A percentile compares a stretch with the other conserved stretches of the same genome.
Evolutionary conservation across 2,888 invertebrate species (phyloP).

Genomic region (Latheticus oryzae): DNA sequence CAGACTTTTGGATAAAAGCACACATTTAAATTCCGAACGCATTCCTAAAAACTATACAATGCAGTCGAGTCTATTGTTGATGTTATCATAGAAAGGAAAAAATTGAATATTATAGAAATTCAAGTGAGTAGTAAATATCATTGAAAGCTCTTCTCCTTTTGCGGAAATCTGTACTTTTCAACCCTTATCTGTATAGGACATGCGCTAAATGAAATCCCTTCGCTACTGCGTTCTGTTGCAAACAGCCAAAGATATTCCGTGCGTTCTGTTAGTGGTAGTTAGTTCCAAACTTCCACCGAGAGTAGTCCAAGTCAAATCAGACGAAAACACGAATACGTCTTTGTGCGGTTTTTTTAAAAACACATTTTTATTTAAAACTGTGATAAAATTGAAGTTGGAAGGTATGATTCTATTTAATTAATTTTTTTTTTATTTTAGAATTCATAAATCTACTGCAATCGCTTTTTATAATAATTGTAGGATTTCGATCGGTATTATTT

Average conservation of each 20-base stretch:
- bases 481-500: constrained; percentile 16
- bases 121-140: constrained; percentile 20
- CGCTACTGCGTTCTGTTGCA: constrained; percentile 17
- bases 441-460: constrained; percentile 26
- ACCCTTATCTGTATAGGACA: constrained; percentile 41
- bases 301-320: constrained; percentile 16
- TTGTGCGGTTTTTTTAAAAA: constrained; percentile 1
- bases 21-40: constrained; percentile 47
- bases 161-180: constrained; percentile 42
- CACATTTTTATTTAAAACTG: constrained; percentile 9
- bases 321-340: constrained; percentile 15
- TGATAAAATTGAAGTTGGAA: constrained; percentile 17
- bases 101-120: constrained; percentile 18
- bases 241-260: constrained; percentile 15
- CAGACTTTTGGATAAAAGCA: constrained; percentile 42
- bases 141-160: constrained; percentile 14
- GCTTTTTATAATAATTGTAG: constrained; percentile 10
- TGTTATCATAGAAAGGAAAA: constrained; percentile 5
- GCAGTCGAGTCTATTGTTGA: constrained; percentile 45
- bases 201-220: constrained; percentile 45
- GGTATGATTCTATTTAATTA: constrained; percentile 21
- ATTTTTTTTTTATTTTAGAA: constrained; percentile 2
- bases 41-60: constrained; percentile 46
- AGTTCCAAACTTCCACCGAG: constrained; percentile 15
- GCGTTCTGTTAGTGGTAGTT: constrained; percentile 21